Conservation (phyloP, 2,113 vertebrate species). For the Chaetodon auriga region DNA sequence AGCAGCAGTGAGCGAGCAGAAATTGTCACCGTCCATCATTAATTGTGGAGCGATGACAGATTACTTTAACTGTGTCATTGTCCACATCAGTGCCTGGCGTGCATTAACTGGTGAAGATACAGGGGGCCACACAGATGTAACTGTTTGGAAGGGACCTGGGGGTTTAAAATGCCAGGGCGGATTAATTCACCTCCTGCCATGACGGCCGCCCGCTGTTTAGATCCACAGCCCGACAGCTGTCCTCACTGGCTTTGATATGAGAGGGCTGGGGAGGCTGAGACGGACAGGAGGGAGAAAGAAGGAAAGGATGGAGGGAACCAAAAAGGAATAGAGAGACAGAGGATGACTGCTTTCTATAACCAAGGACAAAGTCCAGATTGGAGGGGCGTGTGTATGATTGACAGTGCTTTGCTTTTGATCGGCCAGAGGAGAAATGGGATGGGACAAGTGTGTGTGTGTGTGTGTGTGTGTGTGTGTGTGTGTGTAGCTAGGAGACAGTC, state of each 20-base stretch:
- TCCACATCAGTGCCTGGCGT: conserved; percentile 38
- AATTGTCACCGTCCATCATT: conserved; percentile 29
- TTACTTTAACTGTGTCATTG: conserved; percentile 43
- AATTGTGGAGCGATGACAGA: conserved; percentile 27
- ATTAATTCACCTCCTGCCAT: conserved; percentile 75
- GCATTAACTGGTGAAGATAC: conserved; percentile 44
- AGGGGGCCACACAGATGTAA: conserved; percentile 54
- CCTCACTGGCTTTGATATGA: conserved; percentile 65
- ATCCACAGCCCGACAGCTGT: conserved; percentile 69
- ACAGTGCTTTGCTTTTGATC: conserved; percentile 78
- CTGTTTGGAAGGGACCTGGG: conserved; percentile 53
- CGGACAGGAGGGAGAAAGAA: conserved; percentile 16
- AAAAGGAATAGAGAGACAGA: conserved; percentile 38
- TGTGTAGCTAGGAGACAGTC: conserved; percentile 73
- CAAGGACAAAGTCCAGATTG: conserved; percentile 70
- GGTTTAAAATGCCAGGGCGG: conserved; percentile 73
- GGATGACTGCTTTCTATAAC: conserved; percentile 54
- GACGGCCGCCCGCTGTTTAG: conserved; percentile 57
- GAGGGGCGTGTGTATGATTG: conserved; percentile 66
- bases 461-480: conserved; percentile 33
- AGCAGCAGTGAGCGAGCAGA: not conserved
- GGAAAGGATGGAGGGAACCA: conserved; percentile 14
- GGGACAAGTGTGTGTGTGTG: conserved; percentile 53
- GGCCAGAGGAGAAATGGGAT: conserved; percentile 71
- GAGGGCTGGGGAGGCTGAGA: conserved; percentile 38